Evolutionary conservation across 1,140 invertebrate genomes (phyloP).

Genomic region (Nebria ingens): DNA sequence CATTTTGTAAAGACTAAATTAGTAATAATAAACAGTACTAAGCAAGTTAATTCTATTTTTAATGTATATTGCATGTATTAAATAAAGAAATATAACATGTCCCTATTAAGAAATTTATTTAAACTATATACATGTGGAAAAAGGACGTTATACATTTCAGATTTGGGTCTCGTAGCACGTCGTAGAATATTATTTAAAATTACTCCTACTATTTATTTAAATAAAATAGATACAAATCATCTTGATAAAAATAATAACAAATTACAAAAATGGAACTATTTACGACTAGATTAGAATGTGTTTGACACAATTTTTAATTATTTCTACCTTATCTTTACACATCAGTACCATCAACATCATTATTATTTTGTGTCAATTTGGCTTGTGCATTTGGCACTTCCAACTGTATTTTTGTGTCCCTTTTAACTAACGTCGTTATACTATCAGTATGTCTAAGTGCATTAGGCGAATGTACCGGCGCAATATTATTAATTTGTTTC

Average conservation of each 20-base stretch:
- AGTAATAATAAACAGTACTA: too few relatives aligned
- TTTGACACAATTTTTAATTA: not conserved
- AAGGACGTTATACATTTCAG: too few relatives aligned
- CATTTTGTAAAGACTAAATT: too few relatives aligned
- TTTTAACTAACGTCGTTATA: constrained; percentile 27
- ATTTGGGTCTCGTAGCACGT: too few relatives aligned
- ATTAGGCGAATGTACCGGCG: constrained; percentile 29
- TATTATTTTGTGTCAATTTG: constrained; percentile 2
- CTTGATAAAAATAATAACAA: not conserved
- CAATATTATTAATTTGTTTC: constrained; percentile 15
- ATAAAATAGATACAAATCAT: not conserved
- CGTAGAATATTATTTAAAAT: too few relatives aligned
- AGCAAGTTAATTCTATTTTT: too few relatives aligned
- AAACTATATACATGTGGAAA: too few relatives aligned
- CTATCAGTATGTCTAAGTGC: constrained; percentile 22
- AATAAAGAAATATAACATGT: too few relatives aligned
- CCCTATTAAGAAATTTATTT: too few relatives aligned
- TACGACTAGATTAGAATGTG: not conserved
- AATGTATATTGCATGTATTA: too few relatives aligned
- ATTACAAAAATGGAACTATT: not conserved
- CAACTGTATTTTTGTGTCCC: constrained; percentile 17
- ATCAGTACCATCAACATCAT: not conserved
- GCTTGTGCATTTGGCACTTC: not conserved
- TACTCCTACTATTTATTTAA: too few relatives aligned
- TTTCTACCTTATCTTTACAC: not conserved